phyloP scores from a whole-genome alignment of 1,140 invertebrate genomes.

The Drosophila carrolli region DNA sequence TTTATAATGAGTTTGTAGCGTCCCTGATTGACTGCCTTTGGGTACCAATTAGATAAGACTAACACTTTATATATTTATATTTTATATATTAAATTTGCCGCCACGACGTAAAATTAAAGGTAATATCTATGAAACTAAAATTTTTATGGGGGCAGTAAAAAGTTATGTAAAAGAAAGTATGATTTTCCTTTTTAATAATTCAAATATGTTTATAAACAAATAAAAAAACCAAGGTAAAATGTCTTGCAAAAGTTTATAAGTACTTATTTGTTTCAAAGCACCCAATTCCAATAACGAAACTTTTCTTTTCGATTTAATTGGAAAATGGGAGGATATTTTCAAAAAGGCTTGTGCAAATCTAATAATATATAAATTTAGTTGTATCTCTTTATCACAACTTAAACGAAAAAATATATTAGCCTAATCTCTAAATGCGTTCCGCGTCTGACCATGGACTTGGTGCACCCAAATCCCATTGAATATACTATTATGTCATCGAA shows the following conservation, averaged over 20 bases:
- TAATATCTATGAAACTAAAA: neutral
- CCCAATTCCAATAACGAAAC: neutral
- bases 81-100: neutral
- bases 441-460: neutral
- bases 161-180: neutral
- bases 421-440: constrained; percentile 31
- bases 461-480: constrained; percentile 12
- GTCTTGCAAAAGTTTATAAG: neutral
- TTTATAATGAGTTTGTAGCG: too few relatives aligned
- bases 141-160: neutral
- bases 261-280: constrained; percentile 14
- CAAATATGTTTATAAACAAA: neutral
- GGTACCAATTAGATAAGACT: constrained; percentile 10
- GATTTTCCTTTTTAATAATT: neutral
- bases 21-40: constrained; percentile 7
- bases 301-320: neutral
- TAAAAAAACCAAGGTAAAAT: neutral
- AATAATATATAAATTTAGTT: constrained; percentile 49
- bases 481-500: constrained; percentile 1
- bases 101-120: too few relatives aligned
- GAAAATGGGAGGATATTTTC: neutral
- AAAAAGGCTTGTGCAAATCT: constrained; percentile 17
- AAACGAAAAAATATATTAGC: constrained; percentile 35
- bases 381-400: constrained; percentile 54
- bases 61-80: too few relatives aligned